phyloP scores from a whole-genome alignment of 2,113 vertebrate genomes.

The Capricornis sumatraensis region DNA sequence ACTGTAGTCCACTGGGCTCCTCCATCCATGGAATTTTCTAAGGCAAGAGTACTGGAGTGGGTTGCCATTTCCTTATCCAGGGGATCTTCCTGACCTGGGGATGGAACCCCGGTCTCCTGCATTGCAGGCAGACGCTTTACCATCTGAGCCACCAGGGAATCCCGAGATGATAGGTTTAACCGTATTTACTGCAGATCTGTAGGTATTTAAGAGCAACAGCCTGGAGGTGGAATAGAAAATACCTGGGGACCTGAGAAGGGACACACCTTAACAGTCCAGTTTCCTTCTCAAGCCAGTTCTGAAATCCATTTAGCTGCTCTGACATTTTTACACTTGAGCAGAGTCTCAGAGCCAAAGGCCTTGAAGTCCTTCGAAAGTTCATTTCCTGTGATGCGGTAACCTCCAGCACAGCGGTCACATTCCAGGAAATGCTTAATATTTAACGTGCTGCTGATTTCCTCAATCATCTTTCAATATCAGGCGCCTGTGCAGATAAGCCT shows the following conservation, averaged over 20 bases:
- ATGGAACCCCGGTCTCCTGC: no score
- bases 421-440: slow-evolving; percentile 76
- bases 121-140: no score
- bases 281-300: not conserved
- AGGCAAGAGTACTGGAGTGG: no score
- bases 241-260: not conserved
- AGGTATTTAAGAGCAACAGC: not conserved
- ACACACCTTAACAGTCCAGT: not conserved
- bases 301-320: not conserved
- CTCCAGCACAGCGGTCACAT: slow-evolving; percentile 48
- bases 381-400: slow-evolving; percentile 34
- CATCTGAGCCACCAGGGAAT: no score
- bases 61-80: no score
- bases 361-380: slow-evolving; percentile 22
- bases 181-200: not conserved
- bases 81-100: no score
- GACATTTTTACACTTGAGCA: not conserved
- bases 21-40: no score
- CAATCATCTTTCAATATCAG: slow-evolving; percentile 62
- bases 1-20: no score
- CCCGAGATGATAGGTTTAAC: not conserved
- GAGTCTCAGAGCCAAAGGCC: slow-evolving; percentile 15
- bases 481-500: slow-evolving; percentile 61
- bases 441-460: slow-evolving; percentile 71
- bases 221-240: not conserved